Evolutionary conservation across 2,113 vertebrate genomes (phyloP), one percentile per base, ranked within the genome.

Genomic region (Lutjanus erythropterus): DNA sequence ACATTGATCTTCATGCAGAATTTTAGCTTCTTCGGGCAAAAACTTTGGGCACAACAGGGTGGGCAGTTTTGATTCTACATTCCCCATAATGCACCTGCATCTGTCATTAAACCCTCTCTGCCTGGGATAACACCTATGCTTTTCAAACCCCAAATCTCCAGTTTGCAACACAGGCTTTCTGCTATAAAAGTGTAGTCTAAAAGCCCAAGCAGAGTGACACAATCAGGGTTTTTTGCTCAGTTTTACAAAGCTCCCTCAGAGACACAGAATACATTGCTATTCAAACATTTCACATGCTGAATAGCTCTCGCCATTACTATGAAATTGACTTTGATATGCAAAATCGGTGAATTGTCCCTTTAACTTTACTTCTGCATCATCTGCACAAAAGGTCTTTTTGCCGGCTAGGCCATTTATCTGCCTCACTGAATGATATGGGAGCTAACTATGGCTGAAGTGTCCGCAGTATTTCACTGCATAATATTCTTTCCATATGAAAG

Each of bases 401-500:
- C 21, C 1, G 18, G 5, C 49, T 12, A 0, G 1, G 29, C 25
- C 33, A 31, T 75, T 71, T 21, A 16, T 74, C 67, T 44, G 31
- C 0, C 27, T 16, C 37, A 0, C 10, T 60, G 75, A 75, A 31
- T 3, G 42, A 80, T 71, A 41, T 4, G 25, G 31, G 5, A 61
- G 44, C 61, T 25, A 53, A 81, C 78, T 9, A 37, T 6, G 59
- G 41, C 29, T 60, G 19, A 79, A 19, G 59, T 70, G 53, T 78
- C 52, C 1, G 12, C 29, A 25, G 69, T 56, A 65, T 58, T 66
- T 60, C 71, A 73, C 52, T n/a, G n/a, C 42, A 10, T n/a, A 53
- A 72, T 80, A 58, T 68, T 64, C 47, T 73, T 29, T 70, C 37
- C 62, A 37, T 79, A 49, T 33, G 39, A 62, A 74, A 53, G 37